Evolutionary conservation across 2,888 invertebrate genomes (phyloP), one percentile per base, ranked within the genome.

Genomic region (Teleiodes luculella): DNA sequence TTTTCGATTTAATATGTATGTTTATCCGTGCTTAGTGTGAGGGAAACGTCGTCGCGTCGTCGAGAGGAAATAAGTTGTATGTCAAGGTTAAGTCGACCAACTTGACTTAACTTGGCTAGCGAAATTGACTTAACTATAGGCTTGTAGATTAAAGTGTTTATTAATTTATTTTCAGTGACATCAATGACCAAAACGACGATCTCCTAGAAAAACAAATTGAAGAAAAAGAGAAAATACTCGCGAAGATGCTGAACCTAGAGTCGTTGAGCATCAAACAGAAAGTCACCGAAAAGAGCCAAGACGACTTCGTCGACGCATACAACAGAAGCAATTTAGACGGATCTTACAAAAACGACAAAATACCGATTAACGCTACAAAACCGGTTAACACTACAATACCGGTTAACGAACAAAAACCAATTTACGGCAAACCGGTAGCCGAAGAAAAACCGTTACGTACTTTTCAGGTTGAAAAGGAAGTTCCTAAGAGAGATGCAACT

Each of bases 161-260:
- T 48, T 46, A 33, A 35, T 67, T 30, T 53, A 14, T 49, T 78
- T 78, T n/a, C 75, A 90, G 90, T 37, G 78, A 90, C 61, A 69
- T 88, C 41, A 86, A 91, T 0, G 91, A 92, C 64, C 78, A 90
- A 46, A 83, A 90, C 66, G 93, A 93, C 75, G 93, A 93, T 3
- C 91, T 92, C 0, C 91, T 95, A 49, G 91, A 93, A 63, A 92
- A 92, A 62, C 93, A 95, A 61, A 93, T 95, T 37, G 93, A 93
- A 72, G 91, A 92, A 60, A 95, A 95, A 73, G 95, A 95, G 66
- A 94, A 93, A 73, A 90, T 93, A 16, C 78, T 95, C 11, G 94
- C 94, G 0, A 92, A 93, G 68, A 88, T 94, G 72, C 80, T 94
- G 30, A 92, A 92, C 70, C 86, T 94, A 43, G 93, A 93, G 52